A percentile compares a stretch with the other conserved stretches of the same genome.
Evolutionary conservation across 2,113 vertebrate species (phyloP).

Genomic region (Hypanus sabinus): DNA sequence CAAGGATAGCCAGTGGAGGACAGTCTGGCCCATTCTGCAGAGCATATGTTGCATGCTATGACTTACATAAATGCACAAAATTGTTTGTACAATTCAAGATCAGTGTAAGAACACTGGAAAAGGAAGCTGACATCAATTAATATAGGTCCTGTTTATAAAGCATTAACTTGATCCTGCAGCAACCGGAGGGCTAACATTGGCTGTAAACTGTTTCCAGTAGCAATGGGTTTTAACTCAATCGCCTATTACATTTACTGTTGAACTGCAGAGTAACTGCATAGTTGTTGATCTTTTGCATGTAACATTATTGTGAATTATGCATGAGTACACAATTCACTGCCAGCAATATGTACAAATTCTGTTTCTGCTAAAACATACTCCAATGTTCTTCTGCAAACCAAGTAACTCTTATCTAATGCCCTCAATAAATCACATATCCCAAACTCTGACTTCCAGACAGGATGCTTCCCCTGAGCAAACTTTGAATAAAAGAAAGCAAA

Average conservation of each 20-base stretch:
- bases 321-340: background rate
- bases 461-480: too few species aligned
- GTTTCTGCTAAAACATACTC: background rate
- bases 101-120: background rate
- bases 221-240: background rate
- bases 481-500: too few species aligned
- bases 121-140: background rate
- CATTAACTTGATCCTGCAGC: background rate
- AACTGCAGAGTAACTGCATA: background rate
- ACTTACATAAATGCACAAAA: background rate
- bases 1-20: too few species aligned
- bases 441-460: too few species aligned
- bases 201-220: background rate
- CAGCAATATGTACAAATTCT: background rate
- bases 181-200: background rate
- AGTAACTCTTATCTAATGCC: background rate
- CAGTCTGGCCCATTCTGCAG: too few species aligned
- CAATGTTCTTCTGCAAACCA: background rate
- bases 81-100: background rate
- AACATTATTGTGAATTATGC: background rate
- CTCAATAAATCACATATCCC: background rate
- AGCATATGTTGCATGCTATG: too few species aligned
- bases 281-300: background rate
- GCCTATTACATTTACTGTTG: background rate
- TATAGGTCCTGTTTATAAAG: background rate